Percentiles rank a stretch among this genome's conserved stretches.
phyloP scores from a whole-genome alignment of 2,888 invertebrate species.

The Eupithecia dodoneata region DNA sequence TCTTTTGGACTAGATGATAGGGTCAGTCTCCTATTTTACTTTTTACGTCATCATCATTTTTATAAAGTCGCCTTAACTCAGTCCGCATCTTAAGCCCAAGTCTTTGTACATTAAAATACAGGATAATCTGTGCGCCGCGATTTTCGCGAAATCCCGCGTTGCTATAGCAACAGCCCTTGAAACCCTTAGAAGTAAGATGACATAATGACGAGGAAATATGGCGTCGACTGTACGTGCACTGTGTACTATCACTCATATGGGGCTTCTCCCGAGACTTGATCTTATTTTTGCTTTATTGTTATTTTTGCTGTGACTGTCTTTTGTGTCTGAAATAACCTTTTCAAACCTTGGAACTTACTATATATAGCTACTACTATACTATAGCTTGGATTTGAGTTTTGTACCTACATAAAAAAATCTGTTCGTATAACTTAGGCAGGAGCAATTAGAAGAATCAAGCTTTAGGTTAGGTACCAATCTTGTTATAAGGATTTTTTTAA shows the following conservation, averaged over 20 bases:
- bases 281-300: conserved; percentile 20
- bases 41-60: neutral
- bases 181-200: conserved; percentile 64
- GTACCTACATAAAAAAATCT: neutral
- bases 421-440: no score
- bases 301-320: conserved; percentile 20
- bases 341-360: neutral
- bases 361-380: neutral
- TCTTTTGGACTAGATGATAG: no score
- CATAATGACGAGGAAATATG: conserved; percentile 78
- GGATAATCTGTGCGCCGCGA: conserved; percentile 68
- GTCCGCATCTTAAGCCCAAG: conserved; percentile 26
- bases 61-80: conserved; percentile 9
- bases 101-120: conserved; percentile 58
- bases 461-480: no score
- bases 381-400: neutral
- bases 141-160: conserved; percentile 74
- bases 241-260: conserved; percentile 33
- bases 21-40: no score
- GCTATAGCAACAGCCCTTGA: conserved; percentile 69
- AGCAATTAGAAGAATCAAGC: no score
- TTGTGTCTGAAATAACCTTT: neutral
- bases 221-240: conserved; percentile 53
- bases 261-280: conserved; percentile 23
- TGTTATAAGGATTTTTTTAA: no score